phyloP scores from a whole-genome alignment of 2,113 vertebrate genomes.

The Periophthalmodon schlosseri region DNA sequence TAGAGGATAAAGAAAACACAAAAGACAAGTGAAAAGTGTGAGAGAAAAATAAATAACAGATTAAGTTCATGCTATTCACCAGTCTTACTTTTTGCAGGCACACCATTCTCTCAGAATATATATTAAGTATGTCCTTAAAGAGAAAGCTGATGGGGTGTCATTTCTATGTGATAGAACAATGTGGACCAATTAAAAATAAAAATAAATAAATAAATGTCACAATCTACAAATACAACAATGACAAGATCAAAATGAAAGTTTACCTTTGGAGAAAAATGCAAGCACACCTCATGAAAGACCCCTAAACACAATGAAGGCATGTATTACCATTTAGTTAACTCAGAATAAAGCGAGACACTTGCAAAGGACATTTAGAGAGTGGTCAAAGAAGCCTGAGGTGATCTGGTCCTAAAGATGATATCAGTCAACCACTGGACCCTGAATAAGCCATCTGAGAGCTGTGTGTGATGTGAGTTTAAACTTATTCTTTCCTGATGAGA shows the following conservation, averaged over 20 bases:
- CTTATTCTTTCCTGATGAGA: no score
- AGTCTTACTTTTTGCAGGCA: background rate
- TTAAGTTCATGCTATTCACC: background rate
- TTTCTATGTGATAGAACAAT: no score
- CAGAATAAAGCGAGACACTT: conserved; percentile 2
- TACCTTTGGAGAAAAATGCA: background rate
- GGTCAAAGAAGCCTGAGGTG: background rate
- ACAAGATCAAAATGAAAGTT: background rate
- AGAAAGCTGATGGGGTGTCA: no score
- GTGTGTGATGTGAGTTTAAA: no score
- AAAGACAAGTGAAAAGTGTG: background rate
- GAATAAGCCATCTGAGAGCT: no score
- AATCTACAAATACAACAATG: background rate
- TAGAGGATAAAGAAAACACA: background rate
- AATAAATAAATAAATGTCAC: background rate
- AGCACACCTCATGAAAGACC: background rate
- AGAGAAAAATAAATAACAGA: background rate
- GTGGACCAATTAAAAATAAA: no score
- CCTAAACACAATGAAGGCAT: background rate
- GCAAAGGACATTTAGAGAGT: conserved; percentile 11
- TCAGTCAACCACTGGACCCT: no score
- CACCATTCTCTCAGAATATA: background rate
- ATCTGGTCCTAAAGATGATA: no score
- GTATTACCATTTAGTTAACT: background rate
- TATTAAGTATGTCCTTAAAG: no score